Evolutionary conservation across 2,113 vertebrate species (phyloP), one percentile per base, ranked within the genome.

Genomic region (Corvus moneduloides): DNA sequence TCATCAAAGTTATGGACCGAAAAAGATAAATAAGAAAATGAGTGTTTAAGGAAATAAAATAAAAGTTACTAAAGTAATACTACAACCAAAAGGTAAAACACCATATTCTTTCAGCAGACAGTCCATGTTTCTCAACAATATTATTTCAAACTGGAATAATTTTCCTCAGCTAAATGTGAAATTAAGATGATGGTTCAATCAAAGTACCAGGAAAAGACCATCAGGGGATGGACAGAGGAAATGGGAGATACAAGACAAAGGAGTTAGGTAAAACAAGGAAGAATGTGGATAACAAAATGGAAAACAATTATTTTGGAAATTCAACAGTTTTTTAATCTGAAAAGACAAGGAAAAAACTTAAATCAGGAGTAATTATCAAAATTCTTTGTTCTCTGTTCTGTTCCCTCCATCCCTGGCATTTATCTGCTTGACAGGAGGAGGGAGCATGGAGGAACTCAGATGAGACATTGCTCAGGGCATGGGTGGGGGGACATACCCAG

Each of bases 401-500:
- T 39, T 90, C 27, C 44, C 11, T 93, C 23, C 2, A 1, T 68
- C 32, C 32, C 28, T 59, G 22, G 16, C 24, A 30, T 30, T 67
- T 81, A 26, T 16, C 13, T 59, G 33, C 62, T 49, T 83, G 51
- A 10, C 2, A 39, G 58, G 35, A 64, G 61, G 64, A 63, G 69
- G 35, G 37, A 51, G 7, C 7, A 6, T 10, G 21, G 39, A 59
- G 17, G 20, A 11, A 7, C 16, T 67, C 26, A 26, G 43, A 21
- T 0, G 4, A 44, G 13, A 30, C 28, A 12, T 19, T 68, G 71
- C 26, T 39, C 66, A 52, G 39, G 43, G 23, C 13, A 2, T 4
- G n/a, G 8, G 5, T 39, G n/a, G 12, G 26, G 43, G 17, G 15
- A 41, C 1, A 3, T 7, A 20, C 1, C 7, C 1, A 0, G 14